Evolutionary conservation across 2,113 vertebrate genomes (phyloP), one percentile per base, ranked within the genome.

Genomic region (Paedocypris sp.): DNA sequence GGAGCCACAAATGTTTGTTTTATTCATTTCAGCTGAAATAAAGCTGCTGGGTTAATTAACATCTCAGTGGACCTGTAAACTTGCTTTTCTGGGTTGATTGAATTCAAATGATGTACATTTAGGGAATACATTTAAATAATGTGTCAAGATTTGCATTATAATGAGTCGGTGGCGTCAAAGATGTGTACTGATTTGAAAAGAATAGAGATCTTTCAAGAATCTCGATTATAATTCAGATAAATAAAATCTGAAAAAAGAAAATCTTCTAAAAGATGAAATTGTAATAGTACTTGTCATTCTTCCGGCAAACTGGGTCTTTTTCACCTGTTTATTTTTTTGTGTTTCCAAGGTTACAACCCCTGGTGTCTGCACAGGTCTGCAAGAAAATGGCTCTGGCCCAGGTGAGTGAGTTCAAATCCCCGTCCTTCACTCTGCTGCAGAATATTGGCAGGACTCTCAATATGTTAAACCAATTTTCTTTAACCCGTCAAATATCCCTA

Each of bases 311-410:
- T 33, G 18, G 39, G 5, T 46, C 6, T 56, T 6, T 61, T 8
- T 28, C 20, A 39, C 46, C 3, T 39, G 13, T 51, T 12, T 60
- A 6, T 32, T 7, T 69, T 28, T 59, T 59, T n/a, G 68, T 64
- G 42, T 75, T 36, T 81, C 76, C 49, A 73, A 94, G 92, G 78
- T 77, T 92, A 75, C 85, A 85, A 69, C 91, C 91, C 0, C 76
- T 91, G 74, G 85, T 91, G 70, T 87, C 76, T 2, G 66, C 80
- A 2, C 90, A 87, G 42, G 79, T 83, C 4, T 64, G 68, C 19
- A 95, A 97, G 83, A 97, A 89, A 75, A 73, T 77, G 15, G 84
- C 87, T 0, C 33, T 73, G 1, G 87, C 87, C 69, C 80, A 92
- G 91, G 92, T 95, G 66, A 75, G 79, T 43, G 62, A 38, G 19